A percentile compares a stretch with the other conserved stretches of the same genome.
phyloP scores from a whole-genome alignment of 2,797 vertebrate genomes.

The Pelodytes ibericus region DNA sequence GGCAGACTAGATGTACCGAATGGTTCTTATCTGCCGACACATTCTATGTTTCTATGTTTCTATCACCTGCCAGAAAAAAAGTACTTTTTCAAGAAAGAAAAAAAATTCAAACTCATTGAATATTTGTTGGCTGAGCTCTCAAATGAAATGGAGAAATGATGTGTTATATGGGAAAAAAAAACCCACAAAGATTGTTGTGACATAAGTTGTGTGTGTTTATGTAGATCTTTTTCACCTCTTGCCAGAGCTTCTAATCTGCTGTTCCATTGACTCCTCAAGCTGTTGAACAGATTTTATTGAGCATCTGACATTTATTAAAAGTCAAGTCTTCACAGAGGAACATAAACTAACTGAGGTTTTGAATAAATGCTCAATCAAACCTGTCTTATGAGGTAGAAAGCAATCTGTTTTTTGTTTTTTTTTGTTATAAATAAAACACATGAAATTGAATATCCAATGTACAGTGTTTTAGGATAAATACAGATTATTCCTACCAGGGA shows the following conservation, averaged over 20 bases:
- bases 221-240: slow-evolving; percentile 31
- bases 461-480: too few relatives aligned
- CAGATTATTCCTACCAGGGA: too few relatives aligned
- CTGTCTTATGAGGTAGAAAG: slow-evolving; percentile 12
- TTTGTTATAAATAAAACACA: too few relatives aligned
- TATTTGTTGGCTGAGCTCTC: background rate
- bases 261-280: background rate
- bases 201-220: slow-evolving; percentile 10
- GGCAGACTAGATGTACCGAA: too few relatives aligned
- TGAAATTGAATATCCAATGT: too few relatives aligned
- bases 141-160: background rate
- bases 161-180: background rate
- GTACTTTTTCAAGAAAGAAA: too few relatives aligned
- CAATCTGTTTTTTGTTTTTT: background rate
- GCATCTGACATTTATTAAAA: slow-evolving; percentile 52
- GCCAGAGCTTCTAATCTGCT: slow-evolving; percentile 10
- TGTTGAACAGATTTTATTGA: slow-evolving; percentile 31
- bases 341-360: slow-evolving; percentile 19
- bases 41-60: too few relatives aligned
- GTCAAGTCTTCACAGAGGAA: slow-evolving; percentile 20
- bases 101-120: too few relatives aligned
- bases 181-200: slow-evolving; percentile 10
- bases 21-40: too few relatives aligned
- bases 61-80: too few relatives aligned
- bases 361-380: slow-evolving; percentile 29